Conservation (phyloP, 2,113 vertebrate genomes). For the Corvus hawaiiensis region DNA sequence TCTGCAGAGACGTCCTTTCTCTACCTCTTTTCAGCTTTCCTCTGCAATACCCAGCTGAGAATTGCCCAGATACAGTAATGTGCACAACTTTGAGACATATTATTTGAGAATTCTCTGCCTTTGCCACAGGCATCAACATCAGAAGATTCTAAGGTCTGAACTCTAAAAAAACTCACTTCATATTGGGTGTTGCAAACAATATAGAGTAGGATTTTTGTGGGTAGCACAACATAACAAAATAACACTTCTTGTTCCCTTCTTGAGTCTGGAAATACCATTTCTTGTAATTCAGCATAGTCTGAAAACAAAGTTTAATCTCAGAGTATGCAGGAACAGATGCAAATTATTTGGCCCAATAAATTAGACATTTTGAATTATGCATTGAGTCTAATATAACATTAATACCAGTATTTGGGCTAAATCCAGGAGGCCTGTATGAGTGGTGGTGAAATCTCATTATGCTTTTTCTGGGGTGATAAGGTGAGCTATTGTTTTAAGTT, state of each 20-base stretch:
- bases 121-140: neutral
- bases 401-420: neutral
- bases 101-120: constrained; percentile 29
- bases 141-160: neutral
- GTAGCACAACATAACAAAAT: neutral
- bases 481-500: neutral
- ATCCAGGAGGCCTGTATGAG: neutral
- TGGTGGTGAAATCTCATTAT: neutral
- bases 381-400: neutral
- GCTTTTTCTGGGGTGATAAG: neutral
- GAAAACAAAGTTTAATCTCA: neutral
- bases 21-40: neutral
- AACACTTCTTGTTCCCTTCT: neutral
- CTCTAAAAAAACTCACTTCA: neutral
- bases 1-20: neutral
- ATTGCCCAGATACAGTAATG: neutral
- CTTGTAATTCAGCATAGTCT: neutral
- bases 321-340: neutral
- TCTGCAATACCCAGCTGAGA: neutral
- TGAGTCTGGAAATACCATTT: neutral
- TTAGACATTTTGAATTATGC: neutral
- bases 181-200: neutral
- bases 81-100: neutral
- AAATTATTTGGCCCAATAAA: neutral
- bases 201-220: neutral